Evolutionary conservation across 2,888 invertebrate species (phyloP), one percentile per base, ranked within the genome.

Genomic region (Pollenia griseotomentosa): DNA sequence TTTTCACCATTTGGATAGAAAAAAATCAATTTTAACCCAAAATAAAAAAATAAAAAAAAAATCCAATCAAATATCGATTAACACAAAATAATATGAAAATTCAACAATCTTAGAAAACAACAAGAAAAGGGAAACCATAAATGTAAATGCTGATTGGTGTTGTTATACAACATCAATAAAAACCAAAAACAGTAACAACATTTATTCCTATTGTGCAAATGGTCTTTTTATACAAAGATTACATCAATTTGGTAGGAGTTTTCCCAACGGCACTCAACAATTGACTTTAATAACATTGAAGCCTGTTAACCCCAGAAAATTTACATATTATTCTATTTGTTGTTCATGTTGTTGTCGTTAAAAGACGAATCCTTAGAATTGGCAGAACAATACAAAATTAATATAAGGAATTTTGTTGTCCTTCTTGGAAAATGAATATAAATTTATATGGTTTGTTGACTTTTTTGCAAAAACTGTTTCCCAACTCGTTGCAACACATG

Each of bases 91-190:
- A 33, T 6, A 33, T 5, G 1, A 46, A 57, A 6, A 8, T 23
- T 4, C n/a, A 57, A 19, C 23, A 23, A 23, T 12, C 23, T n/a
- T 16, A 33, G 46, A 23, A 7, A 19, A 46, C 2, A n/a, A 53
- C 19, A 53, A 23, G 33, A 33, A 42, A n/a, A 14, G 44, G 63
- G 55, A 77, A 65, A 66, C 66, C 19, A 77, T 66, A 66, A 66
- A 57, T 66, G 11, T 12, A 55, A 66, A 55, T 19, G 51, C n/a
- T 23, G 48, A 68, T 40, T 33, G 78, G 33, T 14, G 33, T 68
- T 40, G 48, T 70, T 48, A 68, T 53, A 16, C 33, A n/a, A 2
- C n/a, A n/a, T 33, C 33, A 33, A 33, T 6, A 33, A 5, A 33
- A 33, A 33, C 4, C 0, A n/a, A 23, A 71, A 1, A 46, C 4